Evolutionary conservation across 2,113 vertebrate species (phyloP), one percentile per base, ranked within the genome.

Genomic region (Ovis aries): DNA sequence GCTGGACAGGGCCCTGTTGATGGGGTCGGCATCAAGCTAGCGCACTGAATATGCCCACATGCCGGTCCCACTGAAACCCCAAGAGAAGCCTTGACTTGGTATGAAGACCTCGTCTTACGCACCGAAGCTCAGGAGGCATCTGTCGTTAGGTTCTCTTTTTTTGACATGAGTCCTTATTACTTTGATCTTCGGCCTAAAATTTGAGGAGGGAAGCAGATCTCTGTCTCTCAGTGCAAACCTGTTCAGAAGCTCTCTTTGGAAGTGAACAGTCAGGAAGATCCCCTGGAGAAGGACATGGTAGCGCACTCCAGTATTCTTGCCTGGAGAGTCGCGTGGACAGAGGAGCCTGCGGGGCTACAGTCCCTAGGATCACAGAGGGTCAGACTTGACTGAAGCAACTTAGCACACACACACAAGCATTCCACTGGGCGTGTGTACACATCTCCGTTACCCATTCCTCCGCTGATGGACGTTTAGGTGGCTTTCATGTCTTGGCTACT

Each of bases 381-480:
- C 67, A 40, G 67, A 40, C 19, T 0, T 13, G n/a, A 74, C 21
- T 6, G 67, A 23, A 6, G 67, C 1, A 1, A 23, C 67, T 23
- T 6, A 6, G 19, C n/a, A 71, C 19, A 36, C 64, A 6, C n/a
- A 23, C 67, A 40, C 10, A 0, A 23, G 71, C 25, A 50, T 2
- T 3, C 78, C 45, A 21, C 10, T 33, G 4, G 6, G 16, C 9
- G 1, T 12, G 3, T 19, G 78, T 3, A 0, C 16, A 2, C 45
- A 6, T 81, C 29, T 33, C 17, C 78, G 12, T 33, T 21, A 33
- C 3, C 45, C 45, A 6, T 4, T 33, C 78, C 29, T 52, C 48
- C 2, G 10, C 16, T 33, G 45, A 33, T 21, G 78, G 78, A 33
- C 78, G 7, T 33, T 48, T 33, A 33, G 45, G 29, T 4, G 21